Evolutionary conservation across 2,113 vertebrate species (phyloP).

Genomic region (Pterocles orientalis): DNA sequence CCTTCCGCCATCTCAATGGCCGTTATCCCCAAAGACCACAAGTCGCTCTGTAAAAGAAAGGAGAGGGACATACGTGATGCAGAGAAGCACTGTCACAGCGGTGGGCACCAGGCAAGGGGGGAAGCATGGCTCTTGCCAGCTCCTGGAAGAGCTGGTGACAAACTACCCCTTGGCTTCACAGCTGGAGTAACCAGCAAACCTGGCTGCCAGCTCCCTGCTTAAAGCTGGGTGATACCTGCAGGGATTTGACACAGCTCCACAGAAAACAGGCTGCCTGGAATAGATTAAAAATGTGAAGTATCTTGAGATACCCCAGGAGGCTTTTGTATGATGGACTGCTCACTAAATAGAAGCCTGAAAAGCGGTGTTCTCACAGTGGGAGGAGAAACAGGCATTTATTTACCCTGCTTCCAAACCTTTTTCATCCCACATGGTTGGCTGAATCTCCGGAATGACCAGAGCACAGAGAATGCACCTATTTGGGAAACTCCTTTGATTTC

Average conservation of each 20-base stretch:
- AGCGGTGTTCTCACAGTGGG: not conserved
- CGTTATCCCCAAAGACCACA: slow-evolving; percentile 98
- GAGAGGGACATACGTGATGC: not conserved
- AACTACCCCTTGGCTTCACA: not conserved
- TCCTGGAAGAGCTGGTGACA: not conserved
- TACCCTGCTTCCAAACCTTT: not conserved
- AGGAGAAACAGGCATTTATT: not conserved
- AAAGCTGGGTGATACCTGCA: not conserved
- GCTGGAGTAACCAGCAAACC: not conserved
- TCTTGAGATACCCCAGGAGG: not conserved
- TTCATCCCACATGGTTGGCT: not conserved
- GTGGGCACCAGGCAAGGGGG: not conserved
- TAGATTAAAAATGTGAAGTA: not conserved
- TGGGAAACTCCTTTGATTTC: not conserved
- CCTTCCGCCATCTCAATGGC: slow-evolving; percentile 99
- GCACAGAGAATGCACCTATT: not conserved
- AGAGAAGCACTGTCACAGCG: not conserved
- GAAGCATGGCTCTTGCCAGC: not conserved
- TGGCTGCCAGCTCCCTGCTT: not conserved
- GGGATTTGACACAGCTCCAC: not conserved
- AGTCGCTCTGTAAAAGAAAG: slow-evolving; percentile 88
- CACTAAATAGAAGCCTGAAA: not conserved
- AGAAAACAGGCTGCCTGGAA: not conserved
- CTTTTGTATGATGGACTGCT: not conserved
- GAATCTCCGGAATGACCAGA: not conserved